Percentiles rank a stretch among this genome's conserved stretches.
Conservation (phyloP, 1,140 invertebrate genomes). For the Glossosoma conforme region DNA sequence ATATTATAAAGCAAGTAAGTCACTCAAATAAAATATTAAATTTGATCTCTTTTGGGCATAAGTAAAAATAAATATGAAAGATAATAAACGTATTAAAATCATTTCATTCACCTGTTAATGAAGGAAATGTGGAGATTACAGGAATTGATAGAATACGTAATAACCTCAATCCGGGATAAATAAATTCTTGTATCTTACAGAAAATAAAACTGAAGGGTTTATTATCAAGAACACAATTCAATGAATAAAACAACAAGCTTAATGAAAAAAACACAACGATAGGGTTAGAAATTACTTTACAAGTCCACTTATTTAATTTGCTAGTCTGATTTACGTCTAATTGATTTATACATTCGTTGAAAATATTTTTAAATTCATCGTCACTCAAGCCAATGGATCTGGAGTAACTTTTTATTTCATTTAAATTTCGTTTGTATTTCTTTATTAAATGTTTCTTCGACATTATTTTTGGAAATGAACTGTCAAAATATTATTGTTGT, state of each 20-base stretch:
- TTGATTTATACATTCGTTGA: slow-evolving; percentile 47
- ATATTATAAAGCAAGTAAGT: too few species aligned
- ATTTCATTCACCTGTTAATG: slow-evolving; percentile 63
- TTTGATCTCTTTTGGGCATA: too few species aligned
- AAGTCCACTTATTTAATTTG: slow-evolving; percentile 17
- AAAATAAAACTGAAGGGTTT: slow-evolving; percentile 52
- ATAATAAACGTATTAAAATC: too few species aligned
- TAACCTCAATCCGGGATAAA: slow-evolving; percentile 61
- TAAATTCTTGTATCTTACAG: slow-evolving; percentile 62
- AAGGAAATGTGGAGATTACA: slow-evolving; percentile 55
- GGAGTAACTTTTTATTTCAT: slow-evolving; percentile 8
- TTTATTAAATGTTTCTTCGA: slow-evolving; percentile 10
- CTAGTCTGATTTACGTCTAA: slow-evolving; percentile 35
- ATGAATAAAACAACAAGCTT: slow-evolving; percentile 6
- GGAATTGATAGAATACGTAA: slow-evolving; percentile 59
- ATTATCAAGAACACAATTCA: slow-evolving; percentile 40
- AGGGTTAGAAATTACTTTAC: background rate
- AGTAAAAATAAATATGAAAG: too few species aligned
- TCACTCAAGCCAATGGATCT: slow-evolving; percentile 42
- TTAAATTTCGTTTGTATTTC: slow-evolving; percentile 15
- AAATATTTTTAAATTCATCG: slow-evolving; percentile 49
- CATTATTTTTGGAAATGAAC: slow-evolving; percentile 1
- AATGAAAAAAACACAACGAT: slow-evolving; percentile 21
- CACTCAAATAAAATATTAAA: too few species aligned
- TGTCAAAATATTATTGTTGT: background rate